Evolutionary conservation across 1,140 invertebrate species (phyloP).

Genomic region (Leptestheria dahalacensis): DNA sequence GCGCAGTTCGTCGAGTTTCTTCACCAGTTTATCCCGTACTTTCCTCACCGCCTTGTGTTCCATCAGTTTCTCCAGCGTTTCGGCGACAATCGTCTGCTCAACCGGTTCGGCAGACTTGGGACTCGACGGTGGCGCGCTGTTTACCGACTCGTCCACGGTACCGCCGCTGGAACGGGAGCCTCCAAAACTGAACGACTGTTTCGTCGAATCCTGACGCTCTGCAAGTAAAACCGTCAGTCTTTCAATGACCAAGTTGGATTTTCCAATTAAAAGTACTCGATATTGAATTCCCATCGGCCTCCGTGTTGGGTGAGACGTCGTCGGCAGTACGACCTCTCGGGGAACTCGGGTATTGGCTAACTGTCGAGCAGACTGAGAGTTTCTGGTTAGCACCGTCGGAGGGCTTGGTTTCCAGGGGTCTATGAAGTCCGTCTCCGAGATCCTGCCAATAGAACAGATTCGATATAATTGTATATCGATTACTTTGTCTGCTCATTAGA

Average conservation of each 20-base stretch:
- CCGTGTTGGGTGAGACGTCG: slow-evolving; percentile 20
- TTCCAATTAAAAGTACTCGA: slow-evolving; percentile 5
- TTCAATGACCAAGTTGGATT: neutral
- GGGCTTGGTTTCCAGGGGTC: neutral
- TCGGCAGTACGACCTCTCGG: neutral
- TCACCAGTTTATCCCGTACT: slow-evolving; percentile 64
- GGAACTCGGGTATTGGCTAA: neutral
- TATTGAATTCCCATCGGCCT: neutral
- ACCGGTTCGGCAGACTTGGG: slow-evolving; percentile 19
- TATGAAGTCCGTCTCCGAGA: neutral
- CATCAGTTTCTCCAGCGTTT: slow-evolving; percentile 61
- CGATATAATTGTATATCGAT: neutral
- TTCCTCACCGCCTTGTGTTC: slow-evolving; percentile 66
- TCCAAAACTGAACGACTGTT: neutral
- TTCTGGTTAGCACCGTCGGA: neutral
- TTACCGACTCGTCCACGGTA: neutral
- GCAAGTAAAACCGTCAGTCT: neutral
- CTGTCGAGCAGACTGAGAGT: neutral
- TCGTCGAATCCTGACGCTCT: slow-evolving; percentile 6
- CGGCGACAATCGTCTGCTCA: slow-evolving; percentile 47
- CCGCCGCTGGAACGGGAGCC: neutral
- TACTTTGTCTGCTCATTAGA: no score
- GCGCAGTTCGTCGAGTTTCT: slow-evolving; percentile 64
- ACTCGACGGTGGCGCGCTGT: slow-evolving; percentile 18
- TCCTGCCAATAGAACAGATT: neutral